phyloP scores from a whole-genome alignment of 2,888 invertebrate species.

The Coelogynopora nodosa region DNA sequence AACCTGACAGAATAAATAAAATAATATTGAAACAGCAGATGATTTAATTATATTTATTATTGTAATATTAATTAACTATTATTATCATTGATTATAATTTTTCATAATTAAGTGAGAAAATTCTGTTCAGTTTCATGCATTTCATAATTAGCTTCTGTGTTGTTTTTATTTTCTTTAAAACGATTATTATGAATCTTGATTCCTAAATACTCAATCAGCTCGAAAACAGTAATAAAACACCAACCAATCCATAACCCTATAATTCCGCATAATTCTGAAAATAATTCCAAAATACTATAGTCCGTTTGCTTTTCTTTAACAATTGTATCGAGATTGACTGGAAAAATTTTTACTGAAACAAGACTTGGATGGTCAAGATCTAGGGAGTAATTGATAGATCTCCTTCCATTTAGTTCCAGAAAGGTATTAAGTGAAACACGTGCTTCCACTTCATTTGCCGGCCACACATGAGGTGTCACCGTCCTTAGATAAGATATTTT shows the following conservation, averaged over 20 bases:
- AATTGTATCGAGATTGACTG: not conserved
- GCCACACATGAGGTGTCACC: not conserved
- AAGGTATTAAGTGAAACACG: not conserved
- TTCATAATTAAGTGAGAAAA: too few species aligned
- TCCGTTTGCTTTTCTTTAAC: not conserved
- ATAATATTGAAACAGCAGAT: too few species aligned
- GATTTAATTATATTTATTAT: too few species aligned
- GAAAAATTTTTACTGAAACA: not conserved
- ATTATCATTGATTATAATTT: too few species aligned
- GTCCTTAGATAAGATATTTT: not conserved
- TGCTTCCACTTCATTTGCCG: not conserved
- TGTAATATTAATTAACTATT: too few species aligned
- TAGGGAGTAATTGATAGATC: not conserved
- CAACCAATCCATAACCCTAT: conserved; percentile 8
- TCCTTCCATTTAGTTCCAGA: not conserved
- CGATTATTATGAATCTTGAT: too few species aligned
- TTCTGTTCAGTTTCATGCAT: too few species aligned
- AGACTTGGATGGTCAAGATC: not conserved
- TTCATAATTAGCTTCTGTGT: too few species aligned
- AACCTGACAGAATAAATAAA: too few species aligned
- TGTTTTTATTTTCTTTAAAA: too few species aligned
- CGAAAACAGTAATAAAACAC: not conserved
- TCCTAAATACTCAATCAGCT: not conserved
- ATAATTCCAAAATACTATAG: not conserved
- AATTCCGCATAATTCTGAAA: not conserved